Base-by-base conservation (phyloP, 2,888 invertebrate genomes). In the Drosophila macrothrix region DNA sequence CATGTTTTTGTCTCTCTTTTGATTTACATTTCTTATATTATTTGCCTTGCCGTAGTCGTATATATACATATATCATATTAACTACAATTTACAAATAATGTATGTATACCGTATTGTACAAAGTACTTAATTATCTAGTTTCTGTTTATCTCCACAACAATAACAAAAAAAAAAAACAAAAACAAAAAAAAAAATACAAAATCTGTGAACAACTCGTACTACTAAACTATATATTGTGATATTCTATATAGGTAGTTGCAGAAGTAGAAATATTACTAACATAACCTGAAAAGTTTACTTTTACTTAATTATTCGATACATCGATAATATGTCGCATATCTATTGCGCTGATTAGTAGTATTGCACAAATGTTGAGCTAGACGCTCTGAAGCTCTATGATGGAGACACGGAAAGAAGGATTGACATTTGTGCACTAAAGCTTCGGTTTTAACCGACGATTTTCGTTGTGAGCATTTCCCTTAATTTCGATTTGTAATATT, bases 41-140 rank as follows among this genome's bases (percentile, higher is more conserved):
- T 77, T 83, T 78, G 84, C 78, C 88, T 84, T 84, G 90, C 88
- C 77, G 90, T 86, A 85, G 83, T 76, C 78, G 63, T 73, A 63
- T 71, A 70, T 71, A 43, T 55, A 55, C 63, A 49, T 64, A 70
- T 73, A 63, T 70, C 39, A 67, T 79, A 80, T 64, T 60, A 74
- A 64, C 59, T 68, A 76, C 66, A 71, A 73, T 58, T 56, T 74
- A 78, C 65, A 65, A 71, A 62, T 78, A 73, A 70, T 67, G 53
- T 85, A 82, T 82, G 83, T 82, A 77, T 86, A 77, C 72, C 72
- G 72, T 86, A 79, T 73, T 84, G 84, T 84, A 86, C 67, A 79
- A 71, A 77, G 74, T 86, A 88, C 61, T 58, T 66, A 61, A 72
- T 67, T 86, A 84, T 76, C 72, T 86, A 86, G 79, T 83, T 76